A percentile compares a stretch with the other conserved stretches of the same genome.
phyloP scores from a whole-genome alignment of 2,113 vertebrate species.

The Hystrix brachyura region DNA sequence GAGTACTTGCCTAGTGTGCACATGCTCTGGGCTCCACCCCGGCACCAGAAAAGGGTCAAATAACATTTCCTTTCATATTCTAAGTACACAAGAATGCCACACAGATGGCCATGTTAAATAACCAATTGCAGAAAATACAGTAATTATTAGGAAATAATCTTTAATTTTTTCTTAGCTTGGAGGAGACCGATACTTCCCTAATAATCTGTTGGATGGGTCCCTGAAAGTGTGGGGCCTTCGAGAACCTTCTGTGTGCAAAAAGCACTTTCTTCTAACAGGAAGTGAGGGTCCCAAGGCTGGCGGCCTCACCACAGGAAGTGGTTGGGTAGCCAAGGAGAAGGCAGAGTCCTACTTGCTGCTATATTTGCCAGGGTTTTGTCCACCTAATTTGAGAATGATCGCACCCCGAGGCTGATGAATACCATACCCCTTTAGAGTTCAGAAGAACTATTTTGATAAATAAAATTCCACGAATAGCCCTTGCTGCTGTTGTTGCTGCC shows the following conservation, averaged over 20 bases:
- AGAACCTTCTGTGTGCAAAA: not conserved
- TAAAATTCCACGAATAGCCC: conserved; percentile 67
- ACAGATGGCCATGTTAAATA: not conserved
- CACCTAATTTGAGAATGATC: not conserved
- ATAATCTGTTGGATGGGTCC: not conserved
- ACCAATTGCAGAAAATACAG: not conserved
- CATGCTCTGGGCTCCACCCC: not conserved
- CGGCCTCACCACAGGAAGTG: not conserved
- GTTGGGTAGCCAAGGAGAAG: not conserved
- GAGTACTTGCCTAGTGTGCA: not conserved
- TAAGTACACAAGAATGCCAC: not conserved
- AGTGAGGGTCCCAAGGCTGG: not conserved
- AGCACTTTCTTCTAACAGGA: not conserved
- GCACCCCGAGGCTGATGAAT: conserved; percentile 47
- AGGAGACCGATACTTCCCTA: not conserved
- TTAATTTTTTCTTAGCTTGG: not conserved
- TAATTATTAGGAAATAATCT: not conserved
- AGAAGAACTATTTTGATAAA: conserved; percentile 70
- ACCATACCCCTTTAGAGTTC: conserved; percentile 3
- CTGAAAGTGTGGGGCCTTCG: not conserved
- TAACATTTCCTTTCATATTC: not conserved
- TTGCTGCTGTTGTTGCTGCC: not conserved
- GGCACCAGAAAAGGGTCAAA: not conserved
- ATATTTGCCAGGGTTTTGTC: not conserved
- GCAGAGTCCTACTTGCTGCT: not conserved